Percentiles rank a stretch among this genome's conserved stretches.
These are phyloP conservation scores for Miltochrista miniata DNA, from an alignment of 2,888 invertebrate genomes.

Conservation along the genomic window DNA sequence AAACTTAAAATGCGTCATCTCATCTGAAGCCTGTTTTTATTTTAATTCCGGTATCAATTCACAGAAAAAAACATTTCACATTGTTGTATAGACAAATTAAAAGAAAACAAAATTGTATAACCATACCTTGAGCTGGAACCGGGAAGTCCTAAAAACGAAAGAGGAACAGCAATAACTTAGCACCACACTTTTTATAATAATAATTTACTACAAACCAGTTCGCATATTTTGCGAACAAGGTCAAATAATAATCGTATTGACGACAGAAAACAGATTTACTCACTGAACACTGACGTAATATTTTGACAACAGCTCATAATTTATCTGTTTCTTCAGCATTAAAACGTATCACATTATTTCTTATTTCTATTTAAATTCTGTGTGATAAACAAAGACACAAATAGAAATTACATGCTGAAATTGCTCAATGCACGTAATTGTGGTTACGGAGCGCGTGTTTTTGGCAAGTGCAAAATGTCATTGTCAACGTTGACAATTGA, in stretches of 20 bases:
- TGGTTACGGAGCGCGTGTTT: too few species aligned
- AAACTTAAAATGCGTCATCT: too few species aligned
- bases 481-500: too few species aligned
- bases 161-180: neutral
- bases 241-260: slow-evolving; percentile 13
- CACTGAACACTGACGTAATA: slow-evolving; percentile 9
- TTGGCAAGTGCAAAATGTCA: too few species aligned
- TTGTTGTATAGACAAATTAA: neutral
- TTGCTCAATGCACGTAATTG: too few species aligned
- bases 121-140: slow-evolving; percentile 20
- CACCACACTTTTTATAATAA: slow-evolving; percentile 11
- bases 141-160: slow-evolving; percentile 6
- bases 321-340: too few species aligned
- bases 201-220: slow-evolving; percentile 23
- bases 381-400: too few species aligned
- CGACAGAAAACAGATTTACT: slow-evolving; percentile 12
- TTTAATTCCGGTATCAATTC: slow-evolving; percentile 2
- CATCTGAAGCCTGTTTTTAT: neutral
- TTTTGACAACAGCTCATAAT: too few species aligned
- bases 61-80: neutral
- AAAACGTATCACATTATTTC: too few species aligned
- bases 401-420: too few species aligned
- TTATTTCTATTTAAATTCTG: too few species aligned
- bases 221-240: slow-evolving; percentile 27
- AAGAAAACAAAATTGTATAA: neutral